These are phyloP conservation scores for Allolobophora icterica DNA, from an alignment of 2,888 invertebrate species.

Conservation along the genomic window DNA sequence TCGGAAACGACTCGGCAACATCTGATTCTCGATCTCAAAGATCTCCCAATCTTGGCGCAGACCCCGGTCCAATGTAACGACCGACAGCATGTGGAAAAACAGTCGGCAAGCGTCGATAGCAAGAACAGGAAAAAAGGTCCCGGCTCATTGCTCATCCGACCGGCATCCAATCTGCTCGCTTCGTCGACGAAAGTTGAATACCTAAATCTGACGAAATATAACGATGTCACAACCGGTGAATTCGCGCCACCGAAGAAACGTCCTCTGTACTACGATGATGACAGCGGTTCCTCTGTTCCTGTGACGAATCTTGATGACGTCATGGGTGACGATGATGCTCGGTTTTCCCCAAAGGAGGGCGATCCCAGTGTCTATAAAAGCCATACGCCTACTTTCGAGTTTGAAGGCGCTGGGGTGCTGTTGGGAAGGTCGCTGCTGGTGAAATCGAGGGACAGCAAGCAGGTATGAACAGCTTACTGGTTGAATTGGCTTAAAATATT, in stretches of 20 bases:
- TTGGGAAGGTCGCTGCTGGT: not conserved
- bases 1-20: not conserved
- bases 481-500: too few species aligned
- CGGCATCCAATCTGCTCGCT: constrained; percentile 45
- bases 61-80: not conserved
- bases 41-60: not conserved
- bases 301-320: not conserved
- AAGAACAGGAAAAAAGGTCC: constrained; percentile 33
- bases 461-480: not conserved
- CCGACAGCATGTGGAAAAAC: not conserved
- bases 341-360: constrained; percentile 9
- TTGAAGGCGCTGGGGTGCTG: not conserved
- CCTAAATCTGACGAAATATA: constrained; percentile 46
- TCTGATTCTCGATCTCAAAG: not conserved
- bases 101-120: not conserved
- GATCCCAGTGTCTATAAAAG: not conserved
- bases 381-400: not conserved
- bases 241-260: not conserved
- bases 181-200: constrained; percentile 38
- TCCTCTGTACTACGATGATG: not conserved
- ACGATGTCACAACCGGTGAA: constrained; percentile 39
- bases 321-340: not conserved
- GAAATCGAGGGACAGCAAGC: not conserved
- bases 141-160: constrained; percentile 47
- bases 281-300: not conserved